Evolutionary conservation across 2,888 invertebrate species (phyloP).

Genomic region (Hyposoter didymator): DNA sequence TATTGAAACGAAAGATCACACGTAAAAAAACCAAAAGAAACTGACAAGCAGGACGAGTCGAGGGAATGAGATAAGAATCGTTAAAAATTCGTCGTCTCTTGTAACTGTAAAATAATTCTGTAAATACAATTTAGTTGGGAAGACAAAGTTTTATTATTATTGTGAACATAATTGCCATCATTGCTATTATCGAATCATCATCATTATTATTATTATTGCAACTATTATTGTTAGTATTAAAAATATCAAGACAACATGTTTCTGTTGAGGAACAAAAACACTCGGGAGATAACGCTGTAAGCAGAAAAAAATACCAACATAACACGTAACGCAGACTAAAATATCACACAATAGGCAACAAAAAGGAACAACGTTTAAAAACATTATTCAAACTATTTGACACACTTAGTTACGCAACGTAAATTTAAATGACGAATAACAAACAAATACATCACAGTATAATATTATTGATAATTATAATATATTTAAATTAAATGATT

Average conservation of each 20-base stretch:
- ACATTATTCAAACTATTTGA: conserved; percentile 69
- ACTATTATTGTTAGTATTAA: conserved; percentile 70
- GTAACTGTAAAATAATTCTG: conserved; percentile 78
- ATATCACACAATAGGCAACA: conserved; percentile 23
- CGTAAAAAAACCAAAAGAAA: conserved; percentile 41
- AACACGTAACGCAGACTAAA: conserved; percentile 37
- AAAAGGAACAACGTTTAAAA: conserved; percentile 64
- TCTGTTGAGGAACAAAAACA: conserved; percentile 61
- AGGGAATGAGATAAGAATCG: conserved; percentile 20
- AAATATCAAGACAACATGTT: conserved; percentile 63
- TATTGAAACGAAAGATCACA: conserved; percentile 30
- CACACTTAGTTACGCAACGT: conserved; percentile 71
- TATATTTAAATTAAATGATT: conserved; percentile 59
- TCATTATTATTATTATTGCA: conserved; percentile 72
- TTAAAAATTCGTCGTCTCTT: conserved; percentile 57
- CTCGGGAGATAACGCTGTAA: conserved; percentile 12
- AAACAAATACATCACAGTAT: conserved; percentile 73
- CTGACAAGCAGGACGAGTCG: conserved; percentile 29
- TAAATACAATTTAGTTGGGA: conserved; percentile 79
- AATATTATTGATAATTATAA: conserved; percentile 76
- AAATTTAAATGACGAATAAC: conserved; percentile 71
- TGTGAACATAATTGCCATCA: conserved; percentile 67
- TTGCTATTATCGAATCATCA: conserved; percentile 71
- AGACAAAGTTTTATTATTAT: conserved; percentile 72
- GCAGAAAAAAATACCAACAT: conserved; percentile 25